These are phyloP conservation scores for Ectropis crepuscularia DNA, from an alignment of 2,888 invertebrate genomes.

Conservation along the genomic window DNA sequence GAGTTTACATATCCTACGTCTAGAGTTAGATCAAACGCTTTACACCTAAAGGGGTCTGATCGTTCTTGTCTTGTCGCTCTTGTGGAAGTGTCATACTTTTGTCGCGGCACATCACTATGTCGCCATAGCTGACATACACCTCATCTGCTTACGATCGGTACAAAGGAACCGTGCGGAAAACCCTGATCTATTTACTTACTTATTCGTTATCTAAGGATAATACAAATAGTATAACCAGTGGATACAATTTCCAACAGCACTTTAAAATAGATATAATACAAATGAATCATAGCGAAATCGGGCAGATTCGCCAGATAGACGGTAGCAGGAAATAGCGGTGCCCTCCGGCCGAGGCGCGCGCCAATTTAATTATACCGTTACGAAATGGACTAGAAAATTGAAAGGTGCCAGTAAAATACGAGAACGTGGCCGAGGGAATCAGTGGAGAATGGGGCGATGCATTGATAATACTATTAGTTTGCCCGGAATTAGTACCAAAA, in stretches of 20 bases:
- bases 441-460: neutral
- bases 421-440: constrained; percentile 26
- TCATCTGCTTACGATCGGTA: too few relatives aligned
- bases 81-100: too few relatives aligned
- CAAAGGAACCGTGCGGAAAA: too few relatives aligned
- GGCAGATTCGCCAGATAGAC: constrained; percentile 47
- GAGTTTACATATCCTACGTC: too few relatives aligned
- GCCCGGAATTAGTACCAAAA: too few relatives aligned
- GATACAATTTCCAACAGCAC: neutral
- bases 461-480: neutral
- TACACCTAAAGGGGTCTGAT: too few relatives aligned
- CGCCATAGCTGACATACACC: too few relatives aligned
- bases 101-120: too few relatives aligned
- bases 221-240: neutral
- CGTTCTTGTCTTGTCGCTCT: too few relatives aligned
- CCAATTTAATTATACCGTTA: constrained; percentile 77
- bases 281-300: constrained; percentile 41
- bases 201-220: too few relatives aligned
- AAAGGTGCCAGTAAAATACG: constrained; percentile 61
- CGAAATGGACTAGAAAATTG: constrained; percentile 80
- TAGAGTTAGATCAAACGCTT: too few relatives aligned
- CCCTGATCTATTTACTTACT: too few relatives aligned
- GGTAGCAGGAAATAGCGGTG: constrained; percentile 51
- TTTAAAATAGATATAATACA: constrained; percentile 26
- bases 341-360: constrained; percentile 59